Evolutionary conservation across 2,888 invertebrate species (phyloP).

Genomic region (Clepsis dumicolana): DNA sequence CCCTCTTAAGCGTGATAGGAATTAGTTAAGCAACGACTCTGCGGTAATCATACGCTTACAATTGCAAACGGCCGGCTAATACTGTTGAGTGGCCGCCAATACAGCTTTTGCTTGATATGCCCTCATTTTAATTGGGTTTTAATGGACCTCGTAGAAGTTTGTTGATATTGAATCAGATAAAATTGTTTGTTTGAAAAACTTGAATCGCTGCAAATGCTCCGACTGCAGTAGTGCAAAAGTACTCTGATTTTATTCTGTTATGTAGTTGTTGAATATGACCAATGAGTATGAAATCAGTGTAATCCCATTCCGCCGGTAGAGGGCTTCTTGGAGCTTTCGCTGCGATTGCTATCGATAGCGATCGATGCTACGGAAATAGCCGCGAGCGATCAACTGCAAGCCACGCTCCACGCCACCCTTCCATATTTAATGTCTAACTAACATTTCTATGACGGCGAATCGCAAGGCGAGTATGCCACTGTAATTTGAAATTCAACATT

Average conservation of each 20-base stretch:
- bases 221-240: no score
- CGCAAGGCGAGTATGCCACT: slow-evolving; percentile 49
- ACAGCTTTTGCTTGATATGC: slow-evolving; percentile 65
- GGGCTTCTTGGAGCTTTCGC: slow-evolving; percentile 19
- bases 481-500: slow-evolving; percentile 68
- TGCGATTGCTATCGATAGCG: slow-evolving; percentile 27
- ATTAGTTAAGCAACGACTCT: slow-evolving; percentile 76
- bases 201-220: slow-evolving; percentile 11
- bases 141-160: slow-evolving; percentile 46
- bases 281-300: slow-evolving; percentile 22
- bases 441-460: slow-evolving; percentile 72
- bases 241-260: not conserved
- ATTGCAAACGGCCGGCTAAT: slow-evolving; percentile 73
- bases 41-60: slow-evolving; percentile 75
- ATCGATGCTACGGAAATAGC: slow-evolving; percentile 50
- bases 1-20: slow-evolving; percentile 70
- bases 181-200: slow-evolving; percentile 7
- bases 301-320: not conserved
- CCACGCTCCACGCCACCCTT: slow-evolving; percentile 60
- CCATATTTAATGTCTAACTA: slow-evolving; percentile 79
- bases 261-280: not conserved
- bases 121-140: slow-evolving; percentile 65
- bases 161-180: slow-evolving; percentile 30
- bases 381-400: slow-evolving; percentile 54
- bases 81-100: slow-evolving; percentile 72